Evolutionary conservation across 2,113 vertebrate species (phyloP).

Genomic region (Lasiurus cinereus): DNA sequence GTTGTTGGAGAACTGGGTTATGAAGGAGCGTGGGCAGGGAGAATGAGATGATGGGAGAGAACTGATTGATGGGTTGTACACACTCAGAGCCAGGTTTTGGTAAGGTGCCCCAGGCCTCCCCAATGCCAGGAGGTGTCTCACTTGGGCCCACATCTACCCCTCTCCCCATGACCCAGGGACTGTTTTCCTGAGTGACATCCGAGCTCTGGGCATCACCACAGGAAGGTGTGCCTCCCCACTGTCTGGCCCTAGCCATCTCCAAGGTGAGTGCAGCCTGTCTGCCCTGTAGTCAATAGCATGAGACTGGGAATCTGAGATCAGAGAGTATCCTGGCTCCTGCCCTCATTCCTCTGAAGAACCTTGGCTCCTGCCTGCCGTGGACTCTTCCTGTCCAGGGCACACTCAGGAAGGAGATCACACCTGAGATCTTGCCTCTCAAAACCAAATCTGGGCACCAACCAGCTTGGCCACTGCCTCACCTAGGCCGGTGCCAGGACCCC

Average conservation of each 20-base stretch:
- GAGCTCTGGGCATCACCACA: not conserved
- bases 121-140: fast-evolving
- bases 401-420: not conserved
- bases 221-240: not conserved
- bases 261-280: not conserved
- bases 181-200: not conserved
- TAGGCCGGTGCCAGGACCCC: not conserved
- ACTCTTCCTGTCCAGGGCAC: not conserved
- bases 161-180: not conserved
- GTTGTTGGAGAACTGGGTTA: not conserved
- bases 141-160: not conserved
- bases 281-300: not conserved
- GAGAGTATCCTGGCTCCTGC: not conserved
- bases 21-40: not conserved
- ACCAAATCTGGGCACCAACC: not conserved
- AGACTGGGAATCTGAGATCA: not conserved
- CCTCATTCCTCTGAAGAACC: not conserved
- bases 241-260: not conserved
- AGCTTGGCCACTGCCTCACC: not conserved
- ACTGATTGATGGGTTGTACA: not conserved
- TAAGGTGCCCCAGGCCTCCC: not conserved
- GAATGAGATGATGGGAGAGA: not conserved
- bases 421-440: conserved; percentile 6
- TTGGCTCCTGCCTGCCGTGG: not conserved
- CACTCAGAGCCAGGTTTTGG: not conserved